Evolutionary conservation across 2,888 invertebrate genomes (phyloP), one percentile per base, ranked within the genome.

Genomic region (Chrysolina haemoptera): DNA sequence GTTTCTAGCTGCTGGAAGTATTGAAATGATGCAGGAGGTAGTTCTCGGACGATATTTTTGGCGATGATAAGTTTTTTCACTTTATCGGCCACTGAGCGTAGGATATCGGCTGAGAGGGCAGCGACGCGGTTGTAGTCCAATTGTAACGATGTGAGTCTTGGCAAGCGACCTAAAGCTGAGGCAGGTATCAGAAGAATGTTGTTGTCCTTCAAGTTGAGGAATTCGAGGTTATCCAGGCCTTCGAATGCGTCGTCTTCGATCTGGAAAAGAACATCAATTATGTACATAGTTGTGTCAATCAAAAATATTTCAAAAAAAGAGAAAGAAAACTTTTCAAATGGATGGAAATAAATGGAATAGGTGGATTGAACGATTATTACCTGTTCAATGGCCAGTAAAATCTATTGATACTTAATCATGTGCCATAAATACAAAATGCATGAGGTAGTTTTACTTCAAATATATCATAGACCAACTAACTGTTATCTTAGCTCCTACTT

Each of bases 181-280:
- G 95, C 94, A 0, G 97, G 97, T 53, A 97, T 93, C 0, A 96
- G 89, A 0, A 97, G 90, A 70, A 97, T 95, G 79, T 96, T 96
- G 88, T 97, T 97, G 86, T 97, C 97, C 81, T 94, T 93, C 11
- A 97, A 89, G 40, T 94, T 92, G 0, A 97, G 89, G 48, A 93
- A 93, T 86, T 94, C 92, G 16, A 97, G 88, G 80, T 91, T 94
- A 43, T 92, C 91, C 76, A 97, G 87, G 0, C 96, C 96, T 84
- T 96, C 95, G 82, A 97, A 94, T 0, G 95, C 94, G 78, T 95
- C 95, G 82, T 96, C 96, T 88, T 96, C 96, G 75, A 97, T 93
- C 96, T 96, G 88, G 59, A 89, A 88, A 70, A 59, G 69, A 75
- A 62, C 11, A 41, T 22, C 48, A 10, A 35, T 35, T 35, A 6